Evolutionary conservation across 1,140 invertebrate genomes (phyloP).

Genomic region (Rhysida immarginata): DNA sequence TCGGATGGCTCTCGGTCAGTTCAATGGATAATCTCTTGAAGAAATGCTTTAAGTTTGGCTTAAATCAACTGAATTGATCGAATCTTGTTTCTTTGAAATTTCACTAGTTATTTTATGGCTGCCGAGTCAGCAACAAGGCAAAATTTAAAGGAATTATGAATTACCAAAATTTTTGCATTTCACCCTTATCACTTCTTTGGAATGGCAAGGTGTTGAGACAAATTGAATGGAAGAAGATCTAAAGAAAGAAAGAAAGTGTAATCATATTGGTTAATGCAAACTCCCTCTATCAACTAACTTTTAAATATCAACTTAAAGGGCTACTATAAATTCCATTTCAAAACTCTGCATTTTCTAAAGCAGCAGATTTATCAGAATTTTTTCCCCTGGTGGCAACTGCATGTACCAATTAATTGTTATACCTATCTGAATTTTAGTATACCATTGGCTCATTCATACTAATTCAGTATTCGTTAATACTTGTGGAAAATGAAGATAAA

Average conservation of each 20-base stretch:
- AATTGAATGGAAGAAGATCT: conserved; percentile 44
- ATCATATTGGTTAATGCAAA: not conserved
- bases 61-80: not conserved
- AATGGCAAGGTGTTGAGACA: conserved; percentile 41
- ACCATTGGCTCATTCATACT: too few relatives aligned
- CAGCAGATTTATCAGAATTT: not conserved
- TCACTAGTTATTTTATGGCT: too few relatives aligned
- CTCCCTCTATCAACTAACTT: not conserved
- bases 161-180: conserved; percentile 43
- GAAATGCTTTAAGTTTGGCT: not conserved
- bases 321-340: not conserved
- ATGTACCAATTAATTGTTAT: too few relatives aligned
- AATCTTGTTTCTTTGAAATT: not conserved
- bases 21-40: not conserved
- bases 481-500: too few relatives aligned
- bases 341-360: not conserved
- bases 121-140: too few relatives aligned
- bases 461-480: too few relatives aligned
- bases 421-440: too few relatives aligned
- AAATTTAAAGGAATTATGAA: too few relatives aligned
- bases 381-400: not conserved
- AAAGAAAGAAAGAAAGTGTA: not conserved
- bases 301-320: not conserved
- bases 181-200: conserved; percentile 45
- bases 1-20: too few relatives aligned